Percentiles rank a stretch among this genome's conserved stretches.
These are phyloP conservation scores for Alligator sinensis DNA, from an alignment of 2,113 vertebrate species.

Conservation along the genomic window DNA sequence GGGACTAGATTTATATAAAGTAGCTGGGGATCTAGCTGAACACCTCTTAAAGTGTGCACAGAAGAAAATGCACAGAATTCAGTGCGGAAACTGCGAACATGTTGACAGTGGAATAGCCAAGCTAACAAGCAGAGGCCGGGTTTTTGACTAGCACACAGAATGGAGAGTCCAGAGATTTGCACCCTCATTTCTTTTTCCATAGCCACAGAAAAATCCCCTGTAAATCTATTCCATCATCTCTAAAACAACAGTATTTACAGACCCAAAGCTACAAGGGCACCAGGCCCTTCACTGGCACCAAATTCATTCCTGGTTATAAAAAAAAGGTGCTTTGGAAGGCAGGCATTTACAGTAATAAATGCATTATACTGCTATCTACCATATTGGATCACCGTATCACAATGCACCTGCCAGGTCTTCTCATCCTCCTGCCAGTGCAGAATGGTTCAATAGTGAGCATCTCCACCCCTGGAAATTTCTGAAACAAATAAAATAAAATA, in stretches of 20 bases:
- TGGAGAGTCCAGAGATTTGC: accelerated
- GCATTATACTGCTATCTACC: slow-evolving; percentile 3
- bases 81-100: background rate
- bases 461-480: background rate
- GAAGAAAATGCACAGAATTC: accelerated
- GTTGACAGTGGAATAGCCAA: background rate
- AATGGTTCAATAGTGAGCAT: background rate
- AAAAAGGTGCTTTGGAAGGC: background rate
- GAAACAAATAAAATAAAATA: background rate
- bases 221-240: background rate
- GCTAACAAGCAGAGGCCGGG: background rate
- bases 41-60: background rate
- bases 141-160: background rate
- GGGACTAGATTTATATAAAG: background rate
- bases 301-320: background rate
- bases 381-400: background rate
- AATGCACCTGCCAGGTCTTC: background rate
- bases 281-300: background rate
- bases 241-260: background rate
- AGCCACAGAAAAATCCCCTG: accelerated
- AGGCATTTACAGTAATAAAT: background rate
- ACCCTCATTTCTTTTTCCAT: background rate
- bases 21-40: background rate
- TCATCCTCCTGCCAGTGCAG: background rate
- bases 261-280: background rate